phyloP scores from a whole-genome alignment of 2,888 invertebrate genomes.

The Drosophila greeni region DNA sequence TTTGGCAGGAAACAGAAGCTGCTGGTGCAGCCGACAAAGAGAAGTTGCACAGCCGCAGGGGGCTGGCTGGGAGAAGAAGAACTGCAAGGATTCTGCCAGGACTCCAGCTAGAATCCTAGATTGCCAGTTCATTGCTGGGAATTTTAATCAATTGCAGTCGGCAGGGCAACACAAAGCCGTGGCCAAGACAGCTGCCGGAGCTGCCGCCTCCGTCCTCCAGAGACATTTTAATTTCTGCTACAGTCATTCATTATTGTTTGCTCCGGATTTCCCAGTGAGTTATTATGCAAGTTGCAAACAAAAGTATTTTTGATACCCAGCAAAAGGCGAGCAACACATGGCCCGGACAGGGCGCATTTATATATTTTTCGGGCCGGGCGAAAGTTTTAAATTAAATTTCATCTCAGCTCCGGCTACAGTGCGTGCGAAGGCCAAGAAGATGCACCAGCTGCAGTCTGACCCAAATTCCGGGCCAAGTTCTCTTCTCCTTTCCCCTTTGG shows the following conservation, averaged over 20 bases:
- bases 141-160: conserved; percentile 47
- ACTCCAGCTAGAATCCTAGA: conserved; percentile 4
- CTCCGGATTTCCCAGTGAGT: conserved; percentile 53
- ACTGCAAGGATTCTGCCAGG: conserved; percentile 17
- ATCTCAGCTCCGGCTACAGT: conserved; percentile 32
- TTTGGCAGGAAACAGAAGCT: conserved; percentile 18
- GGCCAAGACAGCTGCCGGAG: conserved; percentile 7
- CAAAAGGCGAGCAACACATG: conserved; percentile 48
- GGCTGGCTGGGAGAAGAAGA: conserved; percentile 2
- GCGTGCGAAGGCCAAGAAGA: conserved; percentile 48
- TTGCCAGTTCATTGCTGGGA: conserved; percentile 38
- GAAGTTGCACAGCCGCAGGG: conserved; percentile 31
- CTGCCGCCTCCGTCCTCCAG: not conserved
- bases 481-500: not conserved
- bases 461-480: conserved; percentile 55
- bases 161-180: conserved; percentile 13
- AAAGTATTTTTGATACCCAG: conserved; percentile 45
- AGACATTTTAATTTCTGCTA: conserved; percentile 45
- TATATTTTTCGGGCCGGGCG: conserved; percentile 52
- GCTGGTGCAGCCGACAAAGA: conserved; percentile 15
- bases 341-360: conserved; percentile 54
- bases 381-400: conserved; percentile 69
- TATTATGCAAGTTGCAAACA: conserved; percentile 64
- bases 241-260: conserved; percentile 41
- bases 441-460: conserved; percentile 64